phyloP scores from a whole-genome alignment of 2,113 vertebrate species.

The Clarias magur region DNA sequence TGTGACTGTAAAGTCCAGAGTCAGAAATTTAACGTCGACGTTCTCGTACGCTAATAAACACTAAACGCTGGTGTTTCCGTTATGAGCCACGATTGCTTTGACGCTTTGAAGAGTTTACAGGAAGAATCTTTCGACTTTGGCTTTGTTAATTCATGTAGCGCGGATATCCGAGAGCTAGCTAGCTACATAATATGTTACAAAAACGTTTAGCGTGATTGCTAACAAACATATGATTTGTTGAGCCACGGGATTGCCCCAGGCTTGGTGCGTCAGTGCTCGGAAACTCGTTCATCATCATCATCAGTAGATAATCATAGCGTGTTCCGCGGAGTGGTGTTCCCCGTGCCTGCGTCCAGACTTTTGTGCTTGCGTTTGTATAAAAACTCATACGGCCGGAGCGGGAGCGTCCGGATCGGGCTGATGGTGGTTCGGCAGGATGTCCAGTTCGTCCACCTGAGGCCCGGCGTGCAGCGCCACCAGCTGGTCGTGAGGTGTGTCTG shows the following conservation, averaged over 20 bases:
- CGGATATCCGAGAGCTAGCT: too few species aligned
- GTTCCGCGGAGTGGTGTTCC: not conserved
- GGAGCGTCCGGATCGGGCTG: constrained; percentile 83
- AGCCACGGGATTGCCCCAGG: not conserved
- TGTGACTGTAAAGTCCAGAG: too few species aligned
- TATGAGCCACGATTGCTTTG: too few species aligned
- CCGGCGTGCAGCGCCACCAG: constrained; percentile 89
- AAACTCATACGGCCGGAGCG: constrained; percentile 79
- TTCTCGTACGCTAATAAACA: too few species aligned
- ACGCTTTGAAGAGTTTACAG: too few species aligned
- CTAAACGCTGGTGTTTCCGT: too few species aligned
- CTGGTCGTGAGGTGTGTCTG: constrained; percentile 96
- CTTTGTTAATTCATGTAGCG: too few species aligned
- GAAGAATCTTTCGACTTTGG: too few species aligned
- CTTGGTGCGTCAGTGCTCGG: not conserved
- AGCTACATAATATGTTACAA: too few species aligned
- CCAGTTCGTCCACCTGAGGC: constrained; percentile 93
- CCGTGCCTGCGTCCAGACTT: not conserved
- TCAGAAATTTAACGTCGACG: too few species aligned
- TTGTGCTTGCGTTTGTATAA: not conserved
- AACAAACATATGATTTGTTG: not conserved
- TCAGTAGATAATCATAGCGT: not conserved
- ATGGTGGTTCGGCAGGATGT: constrained; percentile 81
- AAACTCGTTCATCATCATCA: not conserved
- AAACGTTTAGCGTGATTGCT: too few species aligned